A percentile compares a stretch with the other conserved stretches of the same genome.
phyloP scores from a whole-genome alignment of 2,797 vertebrate species.

The Pangasius larnaudii region DNA sequence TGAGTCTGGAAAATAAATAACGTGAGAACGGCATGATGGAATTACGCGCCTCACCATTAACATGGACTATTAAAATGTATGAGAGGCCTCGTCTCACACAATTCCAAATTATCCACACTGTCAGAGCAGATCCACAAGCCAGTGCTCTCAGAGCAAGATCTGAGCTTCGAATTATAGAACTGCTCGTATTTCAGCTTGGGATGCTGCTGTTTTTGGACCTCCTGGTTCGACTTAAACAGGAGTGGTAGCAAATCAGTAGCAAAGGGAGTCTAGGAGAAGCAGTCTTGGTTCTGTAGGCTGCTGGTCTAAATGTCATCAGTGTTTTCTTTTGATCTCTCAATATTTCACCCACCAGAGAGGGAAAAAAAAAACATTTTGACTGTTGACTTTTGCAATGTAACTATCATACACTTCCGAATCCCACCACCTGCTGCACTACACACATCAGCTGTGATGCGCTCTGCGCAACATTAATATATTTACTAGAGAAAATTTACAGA shows the following conservation, averaged over 20 bases:
- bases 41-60: slow-evolving; percentile 67
- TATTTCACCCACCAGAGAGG: not conserved
- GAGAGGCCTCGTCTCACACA: slow-evolving; percentile 74
- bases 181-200: not conserved
- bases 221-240: not conserved
- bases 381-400: not conserved
- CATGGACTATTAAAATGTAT: slow-evolving; percentile 77
- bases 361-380: not conserved
- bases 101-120: slow-evolving; percentile 76
- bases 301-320: not conserved
- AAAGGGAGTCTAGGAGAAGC: not conserved
- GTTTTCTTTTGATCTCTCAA: not conserved
- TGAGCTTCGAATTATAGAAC: not conserved
- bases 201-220: no score
- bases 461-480: not conserved
- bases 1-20: slow-evolving; percentile 72
- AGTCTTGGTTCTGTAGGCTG: not conserved
- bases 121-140: slow-evolving; percentile 72
- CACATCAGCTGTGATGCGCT: not conserved
- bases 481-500: not conserved
- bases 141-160: slow-evolving; percentile 53
- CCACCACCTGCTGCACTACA: not conserved
- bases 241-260: not conserved
- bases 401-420: not conserved
- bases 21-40: slow-evolving; percentile 71